Evolutionary conservation across 2,113 vertebrate species (phyloP), one percentile per base, ranked within the genome.

Genomic region (Dolichotis patagonum): DNA sequence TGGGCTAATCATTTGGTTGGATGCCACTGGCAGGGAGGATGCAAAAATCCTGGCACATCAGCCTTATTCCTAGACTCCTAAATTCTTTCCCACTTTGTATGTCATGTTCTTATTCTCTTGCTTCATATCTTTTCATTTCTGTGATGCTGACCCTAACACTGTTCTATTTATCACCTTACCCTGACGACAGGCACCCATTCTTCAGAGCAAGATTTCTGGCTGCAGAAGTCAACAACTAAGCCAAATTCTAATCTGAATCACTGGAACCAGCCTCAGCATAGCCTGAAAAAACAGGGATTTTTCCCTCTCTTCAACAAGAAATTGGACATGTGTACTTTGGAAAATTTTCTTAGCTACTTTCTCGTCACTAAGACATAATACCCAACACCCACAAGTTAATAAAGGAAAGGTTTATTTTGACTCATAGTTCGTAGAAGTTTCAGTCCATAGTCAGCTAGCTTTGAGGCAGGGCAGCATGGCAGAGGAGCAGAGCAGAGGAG

Each of bases 231-330:
- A 35, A 90, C 19, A 71, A 35, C 30, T 69, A 63, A 85, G 84
- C 28, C n/a, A 67, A 69, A 75, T 81, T 92, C 88, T 83, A n/a
- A 30, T 84, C 20, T 84, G 8, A 75, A 90, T 94, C 75, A 92
- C 12, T 54, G 41, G 30, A 35, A 4, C 35, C 38, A 91, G n/a
- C 35, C 60, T 94, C 62, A 85, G 32, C 30, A 92, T 35, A 88
- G 58, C 26, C 85, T 71, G 88, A 81, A 75, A 20, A 65, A 19
- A n/a, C 81, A 9, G 10, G 84, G 26, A 94, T 24, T 67, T 84
- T 93, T 14, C 16, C 2, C 8, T 54, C 13, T 83, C 41, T 52
- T 32, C 12, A 69, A 92, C 41, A 54, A 85, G 52, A 41, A 87
- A 75, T 7, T 49, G 17, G 13, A 85, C 20, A 60, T 22, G 7